These are phyloP conservation scores for Aphelinus atriplicis DNA, from an alignment of 1,140 invertebrate species.

Conservation along the genomic window DNA sequence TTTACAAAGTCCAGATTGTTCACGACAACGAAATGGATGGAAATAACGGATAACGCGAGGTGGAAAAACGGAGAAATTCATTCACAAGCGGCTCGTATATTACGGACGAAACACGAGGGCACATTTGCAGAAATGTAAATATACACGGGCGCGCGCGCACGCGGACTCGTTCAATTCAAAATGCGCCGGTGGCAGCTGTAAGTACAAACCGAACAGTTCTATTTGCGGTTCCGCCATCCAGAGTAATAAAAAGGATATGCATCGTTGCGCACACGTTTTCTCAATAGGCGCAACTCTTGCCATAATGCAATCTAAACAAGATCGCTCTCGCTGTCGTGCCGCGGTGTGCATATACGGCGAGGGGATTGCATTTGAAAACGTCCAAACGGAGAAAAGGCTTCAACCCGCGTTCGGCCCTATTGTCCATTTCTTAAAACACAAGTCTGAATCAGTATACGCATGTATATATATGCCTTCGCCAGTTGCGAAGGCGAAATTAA, in stretches of 20 bases:
- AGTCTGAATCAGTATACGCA: no score
- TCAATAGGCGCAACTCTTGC: conserved; percentile 27
- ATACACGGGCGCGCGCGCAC: neutral
- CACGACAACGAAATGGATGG: no score
- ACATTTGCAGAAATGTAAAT: neutral
- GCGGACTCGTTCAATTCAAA: no score
- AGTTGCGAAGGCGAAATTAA: no score
- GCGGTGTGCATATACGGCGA: neutral
- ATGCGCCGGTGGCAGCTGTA: conserved; percentile 6
- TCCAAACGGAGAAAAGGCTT: conserved; percentile 1
- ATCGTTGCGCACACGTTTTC: conserved; percentile 13
- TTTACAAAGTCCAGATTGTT: no score
- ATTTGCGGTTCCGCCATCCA: conserved; percentile 20
- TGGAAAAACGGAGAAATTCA: no score
- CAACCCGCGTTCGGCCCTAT: no score
- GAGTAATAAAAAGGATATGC: conserved; percentile 36
- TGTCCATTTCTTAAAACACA: neutral
- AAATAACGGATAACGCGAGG: no score
- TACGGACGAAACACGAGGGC: neutral
- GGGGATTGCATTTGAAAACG: conserved; percentile 14
- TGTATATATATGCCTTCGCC: no score
- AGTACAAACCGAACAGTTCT: conserved; percentile 12
- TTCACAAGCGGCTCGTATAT: no score
- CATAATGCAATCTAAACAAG: conserved; percentile 37
- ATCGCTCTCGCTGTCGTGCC: conserved; percentile 11